Evolutionary conservation across 2,113 vertebrate genomes (phyloP).

Genomic region (Heteronetta atricapilla): DNA sequence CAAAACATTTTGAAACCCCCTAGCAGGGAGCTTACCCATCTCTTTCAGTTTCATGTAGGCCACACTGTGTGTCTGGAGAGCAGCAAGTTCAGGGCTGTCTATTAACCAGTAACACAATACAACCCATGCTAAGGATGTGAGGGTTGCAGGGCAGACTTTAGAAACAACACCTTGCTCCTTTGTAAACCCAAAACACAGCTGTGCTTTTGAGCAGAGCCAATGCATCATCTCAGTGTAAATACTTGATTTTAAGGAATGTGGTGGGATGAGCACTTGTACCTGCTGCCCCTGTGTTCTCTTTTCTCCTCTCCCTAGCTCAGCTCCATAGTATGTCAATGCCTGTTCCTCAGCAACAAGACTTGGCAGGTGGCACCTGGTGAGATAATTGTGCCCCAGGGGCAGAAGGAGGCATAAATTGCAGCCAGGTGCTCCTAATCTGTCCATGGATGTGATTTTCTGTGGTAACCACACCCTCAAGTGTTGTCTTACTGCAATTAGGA

Average conservation of each 20-base stretch:
- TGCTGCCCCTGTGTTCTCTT: not conserved
- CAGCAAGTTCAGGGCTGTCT: not conserved
- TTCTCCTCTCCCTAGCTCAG: not conserved
- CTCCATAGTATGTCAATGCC: not conserved
- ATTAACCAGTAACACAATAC: not conserved
- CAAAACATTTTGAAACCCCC: not conserved
- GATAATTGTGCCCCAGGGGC: conserved; percentile 46
- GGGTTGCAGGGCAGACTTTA: not conserved
- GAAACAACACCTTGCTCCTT: not conserved
- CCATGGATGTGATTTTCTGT: conserved; percentile 51
- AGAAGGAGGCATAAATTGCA: conserved; percentile 25
- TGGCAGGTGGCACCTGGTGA: conserved; percentile 59
- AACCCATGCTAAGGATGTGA: not conserved
- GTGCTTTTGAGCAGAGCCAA: not conserved
- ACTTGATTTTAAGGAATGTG: conserved; percentile 17
- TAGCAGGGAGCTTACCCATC: not conserved
- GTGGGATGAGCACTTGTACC: not conserved
- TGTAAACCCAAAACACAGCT: not conserved
- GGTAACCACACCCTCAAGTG: conserved; percentile 53
- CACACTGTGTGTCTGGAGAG: not conserved
- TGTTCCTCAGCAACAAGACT: conserved; percentile 51
- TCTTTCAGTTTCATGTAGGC: not conserved
- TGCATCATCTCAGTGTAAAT: not conserved
- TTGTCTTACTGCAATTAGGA: conserved; percentile 37
- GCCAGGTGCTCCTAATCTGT: conserved; percentile 51